Conservation (phyloP, 1,140 invertebrate genomes). For the Rhopalosiphum padi region DNA sequence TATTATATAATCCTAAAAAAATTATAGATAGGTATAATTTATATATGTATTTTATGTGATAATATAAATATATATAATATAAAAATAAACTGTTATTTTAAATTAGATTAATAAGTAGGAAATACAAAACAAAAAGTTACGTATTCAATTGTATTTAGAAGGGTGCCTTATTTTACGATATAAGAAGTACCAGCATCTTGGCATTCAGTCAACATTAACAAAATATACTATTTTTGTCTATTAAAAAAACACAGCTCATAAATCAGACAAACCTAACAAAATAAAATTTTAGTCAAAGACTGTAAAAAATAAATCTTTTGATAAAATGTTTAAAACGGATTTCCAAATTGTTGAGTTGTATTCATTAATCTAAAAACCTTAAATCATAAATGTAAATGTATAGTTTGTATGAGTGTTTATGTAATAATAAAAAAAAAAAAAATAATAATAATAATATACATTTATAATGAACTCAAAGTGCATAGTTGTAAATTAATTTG, state of each 20-base stretch:
- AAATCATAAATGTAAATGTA: neutral
- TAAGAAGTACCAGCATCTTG: neutral
- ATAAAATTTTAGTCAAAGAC: neutral
- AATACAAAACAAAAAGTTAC: neutral
- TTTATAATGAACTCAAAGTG: no score
- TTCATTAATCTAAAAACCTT: neutral
- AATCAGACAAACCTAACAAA: neutral
- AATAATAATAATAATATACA: no score
- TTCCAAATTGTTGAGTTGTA: neutral
- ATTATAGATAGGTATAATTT: neutral
- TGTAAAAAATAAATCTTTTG: neutral
- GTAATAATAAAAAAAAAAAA: no score
- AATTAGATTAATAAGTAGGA: neutral
- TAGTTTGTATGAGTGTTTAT: no score
- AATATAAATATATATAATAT: neutral
- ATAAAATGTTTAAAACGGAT: neutral
- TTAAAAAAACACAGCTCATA: neutral
- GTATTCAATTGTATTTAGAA: neutral
- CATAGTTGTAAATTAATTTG: neutral
- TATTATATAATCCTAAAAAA: neutral
- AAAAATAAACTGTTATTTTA: neutral
- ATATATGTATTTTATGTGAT: neutral
- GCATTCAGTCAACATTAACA: conserved; percentile 7
- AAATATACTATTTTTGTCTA: conserved; percentile 21
- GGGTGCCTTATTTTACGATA: neutral